Evolutionary conservation across 2,888 invertebrate species (phyloP), one percentile per base, ranked within the genome.

Genomic region (Pyrrhosoma nymphula): DNA sequence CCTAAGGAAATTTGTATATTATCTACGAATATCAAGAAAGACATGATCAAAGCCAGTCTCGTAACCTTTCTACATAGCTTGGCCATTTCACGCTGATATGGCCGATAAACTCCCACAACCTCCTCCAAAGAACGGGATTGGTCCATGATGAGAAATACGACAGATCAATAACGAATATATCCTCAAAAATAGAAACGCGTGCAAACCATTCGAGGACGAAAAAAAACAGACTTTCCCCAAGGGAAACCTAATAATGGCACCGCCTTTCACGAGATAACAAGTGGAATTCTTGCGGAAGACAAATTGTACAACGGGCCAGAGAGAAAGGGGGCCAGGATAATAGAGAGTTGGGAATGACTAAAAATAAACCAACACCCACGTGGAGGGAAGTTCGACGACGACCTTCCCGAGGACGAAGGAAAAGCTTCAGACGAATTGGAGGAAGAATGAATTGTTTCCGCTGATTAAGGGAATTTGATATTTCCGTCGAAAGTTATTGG

Each of bases 401-500:
- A 82, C 82, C 35, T 82, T 82, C 35, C 60, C 35, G 35, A 35
- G 35, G 6, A 82, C 82, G 82, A 82, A 8, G 8, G 69, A 69
- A 16, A 82, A 18, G 3, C 35, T 82, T 82, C 16, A 23, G 35
- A 23, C 82, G 16, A 60, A 60, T 60, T 14, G 60, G 60, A 60
- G 16, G 82, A 35, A 26, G 35, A 35, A 82, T 82, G 82, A 35
- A 82, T 35, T 16, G 82, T 82, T 82, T 82, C 82, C 82, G 82
- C 82, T 82, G 82, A 82, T 82, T 82, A 82, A 35, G 35, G 82
- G 35, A 82, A 82, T 82, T 82, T 35, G 35, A 82, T 82, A 82
- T 82, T 16, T 82, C 82, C 16, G 35, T 82, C 82, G 35, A 82
- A 35, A 82, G 26, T 35, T 82, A 82, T 35, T 16, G 82, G 82